These are phyloP conservation scores for Nerophis ophidion DNA, from an alignment of 2,113 vertebrate genomes.

Conservation along the genomic window DNA sequence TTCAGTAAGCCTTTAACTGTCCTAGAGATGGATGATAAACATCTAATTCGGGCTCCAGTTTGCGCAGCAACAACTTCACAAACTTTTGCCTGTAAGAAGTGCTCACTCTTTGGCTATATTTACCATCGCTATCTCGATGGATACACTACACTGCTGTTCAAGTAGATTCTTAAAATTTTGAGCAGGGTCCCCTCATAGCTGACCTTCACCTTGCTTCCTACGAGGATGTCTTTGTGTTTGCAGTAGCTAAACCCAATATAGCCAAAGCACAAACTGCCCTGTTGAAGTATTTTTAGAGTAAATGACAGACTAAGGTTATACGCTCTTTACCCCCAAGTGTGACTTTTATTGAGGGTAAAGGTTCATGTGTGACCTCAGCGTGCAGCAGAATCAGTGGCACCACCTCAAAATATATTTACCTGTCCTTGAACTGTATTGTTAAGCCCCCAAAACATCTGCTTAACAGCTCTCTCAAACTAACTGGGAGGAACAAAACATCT, in stretches of 20 bases:
- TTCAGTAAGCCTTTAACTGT: too few species aligned
- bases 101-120: not conserved
- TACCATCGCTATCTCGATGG: not conserved
- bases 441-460: slow-evolving; percentile 39
- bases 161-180: slow-evolving; percentile 22
- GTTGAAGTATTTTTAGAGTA: slow-evolving; percentile 56
- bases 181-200: slow-evolving; percentile 31
- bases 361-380: slow-evolving; percentile 12
- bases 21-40: too few species aligned
- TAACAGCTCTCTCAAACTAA: not conserved
- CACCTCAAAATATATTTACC: slow-evolving; percentile 27
- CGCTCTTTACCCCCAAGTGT: slow-evolving; percentile 28
- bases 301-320: slow-evolving; percentile 41
- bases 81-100: too few species aligned
- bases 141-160: slow-evolving; percentile 9
- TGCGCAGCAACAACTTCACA: too few species aligned
- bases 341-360: slow-evolving; percentile 45
- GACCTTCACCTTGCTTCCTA: slow-evolving; percentile 44
- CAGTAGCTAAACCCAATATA: slow-evolving; percentile 57
- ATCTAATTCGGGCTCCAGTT: too few species aligned
- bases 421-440: slow-evolving; percentile 14
- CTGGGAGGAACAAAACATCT: too few species aligned
- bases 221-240: slow-evolving; percentile 48
- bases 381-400: slow-evolving; percentile 34
- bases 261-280: slow-evolving; percentile 32